Conservation (phyloP, 1,140 invertebrate genomes). For the Delia radicum region DNA sequence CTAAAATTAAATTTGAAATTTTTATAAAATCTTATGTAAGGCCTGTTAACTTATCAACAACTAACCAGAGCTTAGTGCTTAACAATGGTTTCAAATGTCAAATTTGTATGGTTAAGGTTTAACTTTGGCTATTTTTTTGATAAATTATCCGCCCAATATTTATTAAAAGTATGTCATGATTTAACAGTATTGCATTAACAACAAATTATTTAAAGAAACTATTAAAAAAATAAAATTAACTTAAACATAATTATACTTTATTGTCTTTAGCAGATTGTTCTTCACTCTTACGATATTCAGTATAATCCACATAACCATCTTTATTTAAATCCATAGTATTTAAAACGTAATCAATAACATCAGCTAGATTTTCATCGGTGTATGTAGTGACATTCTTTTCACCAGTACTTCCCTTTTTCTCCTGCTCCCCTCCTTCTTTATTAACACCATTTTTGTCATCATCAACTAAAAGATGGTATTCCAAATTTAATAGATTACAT, state of each 20-base stretch:
- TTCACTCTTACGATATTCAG: constrained; percentile 64
- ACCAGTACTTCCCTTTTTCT: neutral
- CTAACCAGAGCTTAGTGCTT: too few species aligned
- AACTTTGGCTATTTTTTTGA: too few species aligned
- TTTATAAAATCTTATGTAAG: too few species aligned
- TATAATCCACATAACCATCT: constrained; percentile 77
- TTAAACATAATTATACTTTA: neutral
- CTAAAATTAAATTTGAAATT: too few species aligned
- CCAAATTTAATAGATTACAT: neutral
- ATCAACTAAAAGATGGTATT: constrained; percentile 4
- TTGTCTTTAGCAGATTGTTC: constrained; percentile 12
- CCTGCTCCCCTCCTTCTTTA: neutral
- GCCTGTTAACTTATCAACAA: too few species aligned
- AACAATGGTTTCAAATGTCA: too few species aligned
- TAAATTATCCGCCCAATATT: too few species aligned
- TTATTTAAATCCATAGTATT: constrained; percentile 71
- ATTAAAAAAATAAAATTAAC: neutral
- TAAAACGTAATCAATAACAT: constrained; percentile 71
- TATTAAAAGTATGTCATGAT: too few species aligned
- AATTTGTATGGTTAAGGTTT: too few species aligned
- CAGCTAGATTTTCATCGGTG: constrained; percentile 64
- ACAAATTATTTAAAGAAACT: too few species aligned
- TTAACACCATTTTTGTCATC: neutral
- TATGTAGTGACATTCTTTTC: constrained; percentile 34
- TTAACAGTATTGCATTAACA: too few species aligned